These are phyloP conservation scores for Zenarchopterus dispar DNA, from an alignment of 2,797 vertebrate species.

Conservation along the genomic window DNA sequence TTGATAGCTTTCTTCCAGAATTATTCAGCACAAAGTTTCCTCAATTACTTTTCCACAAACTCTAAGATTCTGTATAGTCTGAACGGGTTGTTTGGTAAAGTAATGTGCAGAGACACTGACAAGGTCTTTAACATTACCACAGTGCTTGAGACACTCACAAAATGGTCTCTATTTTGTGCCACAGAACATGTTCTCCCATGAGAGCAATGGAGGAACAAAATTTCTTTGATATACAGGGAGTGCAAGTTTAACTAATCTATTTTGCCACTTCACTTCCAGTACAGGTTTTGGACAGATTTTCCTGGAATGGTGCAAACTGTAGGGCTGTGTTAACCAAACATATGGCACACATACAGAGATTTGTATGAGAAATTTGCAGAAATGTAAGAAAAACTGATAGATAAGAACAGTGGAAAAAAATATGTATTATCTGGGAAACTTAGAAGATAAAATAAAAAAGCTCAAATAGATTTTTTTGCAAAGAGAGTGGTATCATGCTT, in stretches of 20 bases:
- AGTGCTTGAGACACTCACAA: constrained; percentile 28
- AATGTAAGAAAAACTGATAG: too few species aligned
- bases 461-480: too few species aligned
- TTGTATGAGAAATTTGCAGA: too few species aligned
- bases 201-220: constrained; percentile 66
- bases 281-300: constrained; percentile 34
- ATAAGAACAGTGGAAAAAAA: too few species aligned
- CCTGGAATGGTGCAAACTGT: constrained; percentile 11
- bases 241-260: constrained; percentile 50
- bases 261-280: constrained; percentile 39
- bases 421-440: too few species aligned
- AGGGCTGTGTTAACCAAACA: not conserved
- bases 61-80: not conserved
- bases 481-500: too few species aligned
- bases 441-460: too few species aligned
- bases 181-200: constrained; percentile 60
- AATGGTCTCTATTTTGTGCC: constrained; percentile 37
- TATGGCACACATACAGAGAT: too few species aligned
- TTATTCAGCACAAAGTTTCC: not conserved
- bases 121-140: constrained; percentile 38
- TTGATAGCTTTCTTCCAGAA: too few species aligned
- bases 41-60: not conserved
- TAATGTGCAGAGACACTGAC: constrained; percentile 5
- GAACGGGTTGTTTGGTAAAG: not conserved
- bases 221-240: constrained; percentile 33